phyloP scores from a whole-genome alignment of 2,797 vertebrate genomes.

The Lepilemur ruficaudatus region DNA sequence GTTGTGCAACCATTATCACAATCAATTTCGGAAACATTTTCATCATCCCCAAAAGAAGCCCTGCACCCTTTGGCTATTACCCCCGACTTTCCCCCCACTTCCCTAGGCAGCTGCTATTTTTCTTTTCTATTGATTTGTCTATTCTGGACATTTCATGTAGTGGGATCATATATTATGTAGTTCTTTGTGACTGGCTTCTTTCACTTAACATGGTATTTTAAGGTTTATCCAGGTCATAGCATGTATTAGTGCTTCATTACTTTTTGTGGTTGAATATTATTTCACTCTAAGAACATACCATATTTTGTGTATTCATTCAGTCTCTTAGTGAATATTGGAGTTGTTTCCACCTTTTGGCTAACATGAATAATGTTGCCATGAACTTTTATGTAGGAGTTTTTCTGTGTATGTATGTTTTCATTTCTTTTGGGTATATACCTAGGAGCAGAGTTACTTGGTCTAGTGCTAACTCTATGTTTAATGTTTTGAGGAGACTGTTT shows the following conservation, averaged over 20 bases:
- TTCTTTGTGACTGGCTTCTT: background rate
- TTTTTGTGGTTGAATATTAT: background rate
- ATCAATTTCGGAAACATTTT: background rate
- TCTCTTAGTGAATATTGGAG: background rate
- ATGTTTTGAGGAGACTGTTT: background rate
- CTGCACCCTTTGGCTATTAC: background rate
- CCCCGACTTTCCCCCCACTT: fast-evolving
- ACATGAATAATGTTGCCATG: background rate
- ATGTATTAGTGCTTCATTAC: background rate
- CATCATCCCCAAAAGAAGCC: background rate
- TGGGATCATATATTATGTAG: background rate
- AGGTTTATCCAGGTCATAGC: background rate
- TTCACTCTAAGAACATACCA: background rate
- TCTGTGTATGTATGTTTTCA: background rate
- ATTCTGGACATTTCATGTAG: background rate
- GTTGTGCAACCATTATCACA: background rate
- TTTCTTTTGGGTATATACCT: background rate
- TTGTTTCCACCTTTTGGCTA: background rate
- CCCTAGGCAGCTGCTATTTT: background rate
- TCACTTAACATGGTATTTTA: background rate
- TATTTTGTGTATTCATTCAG: background rate
- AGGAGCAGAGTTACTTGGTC: background rate
- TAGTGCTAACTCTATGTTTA: background rate
- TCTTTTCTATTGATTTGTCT: background rate
- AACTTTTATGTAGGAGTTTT: background rate